These are phyloP conservation scores for Alaudala cheleensis DNA, from an alignment of 2,113 vertebrate genomes.

Conservation along the genomic window DNA sequence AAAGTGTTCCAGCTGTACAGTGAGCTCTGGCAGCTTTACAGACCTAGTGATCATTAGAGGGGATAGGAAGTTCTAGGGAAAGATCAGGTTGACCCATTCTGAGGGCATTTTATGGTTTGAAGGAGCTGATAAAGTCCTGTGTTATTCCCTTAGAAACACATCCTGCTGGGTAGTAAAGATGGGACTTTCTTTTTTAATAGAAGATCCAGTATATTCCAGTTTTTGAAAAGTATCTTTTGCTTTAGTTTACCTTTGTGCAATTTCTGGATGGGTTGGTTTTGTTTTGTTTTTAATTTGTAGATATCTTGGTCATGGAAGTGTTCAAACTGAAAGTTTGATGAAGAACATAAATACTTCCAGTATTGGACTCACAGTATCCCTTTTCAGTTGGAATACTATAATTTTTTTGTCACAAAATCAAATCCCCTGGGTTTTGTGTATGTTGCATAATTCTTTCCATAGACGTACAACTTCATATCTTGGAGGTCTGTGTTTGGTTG, in stretches of 20 bases:
- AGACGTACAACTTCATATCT: not conserved
- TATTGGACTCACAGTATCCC: not conserved
- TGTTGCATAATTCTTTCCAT: not conserved
- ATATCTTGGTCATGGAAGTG: not conserved
- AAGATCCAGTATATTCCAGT: not conserved
- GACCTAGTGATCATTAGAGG: not conserved
- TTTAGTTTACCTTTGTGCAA: not conserved
- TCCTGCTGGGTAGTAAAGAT: not conserved
- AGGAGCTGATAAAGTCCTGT: not conserved
- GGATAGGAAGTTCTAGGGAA: not conserved
- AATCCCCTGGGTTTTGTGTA: not conserved
- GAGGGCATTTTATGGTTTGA: not conserved
- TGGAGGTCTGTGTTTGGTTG: not conserved
- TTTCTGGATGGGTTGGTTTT: not conserved
- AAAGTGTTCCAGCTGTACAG: not conserved
- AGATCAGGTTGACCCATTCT: not conserved
- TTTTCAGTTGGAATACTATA: fast-evolving
- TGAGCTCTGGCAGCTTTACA: not conserved
- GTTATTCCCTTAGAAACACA: not conserved
- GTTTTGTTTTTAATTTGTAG: not conserved
- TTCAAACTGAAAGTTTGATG: not conserved
- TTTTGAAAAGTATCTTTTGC: not conserved
- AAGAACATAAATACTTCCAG: not conserved
- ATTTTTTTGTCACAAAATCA: not conserved
- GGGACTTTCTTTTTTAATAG: not conserved